phyloP scores from a whole-genome alignment of 1,140 invertebrate genomes.

The Drosophila kurseongensis region DNA sequence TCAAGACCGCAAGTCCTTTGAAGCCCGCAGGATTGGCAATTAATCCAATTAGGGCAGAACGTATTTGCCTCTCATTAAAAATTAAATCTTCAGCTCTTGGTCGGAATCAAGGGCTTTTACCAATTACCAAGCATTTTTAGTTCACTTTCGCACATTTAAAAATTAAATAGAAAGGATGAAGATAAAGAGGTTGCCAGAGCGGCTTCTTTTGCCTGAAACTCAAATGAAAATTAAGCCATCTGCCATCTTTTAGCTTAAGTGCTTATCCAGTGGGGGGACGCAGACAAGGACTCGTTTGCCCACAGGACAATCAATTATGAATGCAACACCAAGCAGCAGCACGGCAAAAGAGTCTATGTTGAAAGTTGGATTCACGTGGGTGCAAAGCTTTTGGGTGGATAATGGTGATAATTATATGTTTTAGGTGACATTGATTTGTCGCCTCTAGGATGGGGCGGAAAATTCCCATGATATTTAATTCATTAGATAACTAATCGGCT shows the following conservation, averaged over 20 bases:
- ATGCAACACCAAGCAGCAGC: constrained; percentile 44
- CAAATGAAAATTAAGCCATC: constrained; percentile 58
- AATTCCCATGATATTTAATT: constrained; percentile 38
- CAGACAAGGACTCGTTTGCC: constrained; percentile 47
- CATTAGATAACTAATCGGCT: constrained; percentile 61
- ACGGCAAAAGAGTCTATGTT: constrained; percentile 4
- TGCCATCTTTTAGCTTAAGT: constrained; percentile 57
- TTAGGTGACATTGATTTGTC: constrained; percentile 57
- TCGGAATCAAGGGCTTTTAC: constrained; percentile 26
- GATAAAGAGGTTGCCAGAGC: constrained; percentile 24
- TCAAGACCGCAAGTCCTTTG: constrained; percentile 33
- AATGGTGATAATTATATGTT: constrained; percentile 55
- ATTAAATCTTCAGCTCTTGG: constrained; percentile 8
- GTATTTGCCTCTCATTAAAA: constrained; percentile 47
- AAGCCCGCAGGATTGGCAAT: constrained; percentile 25
- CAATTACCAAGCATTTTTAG: constrained; percentile 40
- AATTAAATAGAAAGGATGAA: constrained; percentile 21
- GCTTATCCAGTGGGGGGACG: constrained; percentile 24
- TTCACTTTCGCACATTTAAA: constrained; percentile 29
- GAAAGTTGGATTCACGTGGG: constrained; percentile 32
- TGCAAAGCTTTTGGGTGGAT: constrained; percentile 10
- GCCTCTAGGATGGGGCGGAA: background rate
- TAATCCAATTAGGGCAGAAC: constrained; percentile 42
- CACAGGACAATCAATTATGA: constrained; percentile 75
- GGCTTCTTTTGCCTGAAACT: constrained; percentile 46